Base-by-base conservation (phyloP, 2,113 vertebrate genomes). In the Lophochroa leadbeateri region DNA sequence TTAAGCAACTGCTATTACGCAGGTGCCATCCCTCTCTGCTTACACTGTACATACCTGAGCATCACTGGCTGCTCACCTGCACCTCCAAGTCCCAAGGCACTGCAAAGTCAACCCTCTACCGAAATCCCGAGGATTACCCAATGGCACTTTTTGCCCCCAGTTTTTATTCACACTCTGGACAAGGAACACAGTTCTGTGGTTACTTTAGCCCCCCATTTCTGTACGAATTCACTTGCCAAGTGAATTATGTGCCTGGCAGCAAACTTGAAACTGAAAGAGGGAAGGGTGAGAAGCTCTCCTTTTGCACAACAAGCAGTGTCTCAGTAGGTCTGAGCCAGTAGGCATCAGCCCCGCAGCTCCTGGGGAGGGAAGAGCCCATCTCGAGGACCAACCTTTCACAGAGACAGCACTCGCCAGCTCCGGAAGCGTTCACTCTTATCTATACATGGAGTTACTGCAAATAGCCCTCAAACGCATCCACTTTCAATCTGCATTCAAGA, bases 1-100 rank as follows among this genome's bases (percentile, higher is more conserved):
- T 3, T 3, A 21, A 44, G 60, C 41, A 11, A 15, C 0, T 1
- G 15, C 43, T 23, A 4, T 2, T 8, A 16, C 0, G 4, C 24
- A n/a, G 84, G 19, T 47, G 70, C 58, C 57, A 2, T 7, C 63
- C 43, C 25, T 3, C 71, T 16, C n/a, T 17, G 39, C 79, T 31
- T 9, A 3, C 23, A 1, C 65, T 3, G 21, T 5, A 6, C 27
- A 1, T 0, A 20, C 37, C 55, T 5, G 14, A 43, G 57, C 60
- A 31, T 3, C 4, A 3, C 74, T 7, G 57, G 46, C 25, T 23
- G 0, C 41, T 20, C 19, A 5, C 44, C 49, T 4, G 43, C 25
- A 10, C 41, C 70, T 33, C 57, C 11, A 1, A 13, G 11, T 9
- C 35, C 43, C 16, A 3, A 15, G 23, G 37, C 37, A 37, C 37